phyloP scores from a whole-genome alignment of 37 sponge, comb jelly and placozoan species.

The Theonella swinhoei region DNA sequence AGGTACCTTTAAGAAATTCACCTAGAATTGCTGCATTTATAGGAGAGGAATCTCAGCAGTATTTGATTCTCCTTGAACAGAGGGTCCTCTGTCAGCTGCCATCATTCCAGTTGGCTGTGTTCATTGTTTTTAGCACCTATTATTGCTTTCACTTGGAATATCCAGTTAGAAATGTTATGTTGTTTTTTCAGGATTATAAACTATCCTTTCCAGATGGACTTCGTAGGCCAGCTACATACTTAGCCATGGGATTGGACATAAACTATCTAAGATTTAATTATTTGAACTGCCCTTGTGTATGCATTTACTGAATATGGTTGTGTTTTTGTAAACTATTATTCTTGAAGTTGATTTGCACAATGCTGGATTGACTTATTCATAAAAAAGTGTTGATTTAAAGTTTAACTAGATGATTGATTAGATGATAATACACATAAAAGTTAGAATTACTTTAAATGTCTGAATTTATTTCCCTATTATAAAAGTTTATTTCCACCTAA shows the following conservation, averaged over 20 bases:
- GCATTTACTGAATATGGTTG: too few relatives aligned
- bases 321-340: too few relatives aligned
- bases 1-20: background rate
- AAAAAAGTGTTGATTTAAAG: too few relatives aligned
- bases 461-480: too few relatives aligned
- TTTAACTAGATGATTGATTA: too few relatives aligned
- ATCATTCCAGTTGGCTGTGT: slow-evolving; percentile 24
- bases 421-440: too few relatives aligned
- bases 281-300: too few relatives aligned
- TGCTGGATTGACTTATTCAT: background rate
- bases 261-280: too few relatives aligned
- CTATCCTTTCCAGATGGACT: slow-evolving; percentile 12
- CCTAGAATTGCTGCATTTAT: slow-evolving; percentile 36
- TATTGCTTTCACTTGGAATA: slow-evolving; percentile 50
- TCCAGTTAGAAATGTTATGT: slow-evolving; percentile 15
- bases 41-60: slow-evolving; percentile 8
- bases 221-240: background rate
- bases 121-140: slow-evolving; percentile 23
- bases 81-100: slow-evolving; percentile 6
- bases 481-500: too few relatives aligned
- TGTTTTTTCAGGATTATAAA: slow-evolving; percentile 47
- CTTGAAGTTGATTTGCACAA: too few relatives aligned
- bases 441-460: too few relatives aligned
- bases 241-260: background rate
- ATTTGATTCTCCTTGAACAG: slow-evolving; percentile 24